Evolutionary conservation across 2,888 invertebrate species (phyloP).

Genomic region (Homarus gammarus): DNA sequence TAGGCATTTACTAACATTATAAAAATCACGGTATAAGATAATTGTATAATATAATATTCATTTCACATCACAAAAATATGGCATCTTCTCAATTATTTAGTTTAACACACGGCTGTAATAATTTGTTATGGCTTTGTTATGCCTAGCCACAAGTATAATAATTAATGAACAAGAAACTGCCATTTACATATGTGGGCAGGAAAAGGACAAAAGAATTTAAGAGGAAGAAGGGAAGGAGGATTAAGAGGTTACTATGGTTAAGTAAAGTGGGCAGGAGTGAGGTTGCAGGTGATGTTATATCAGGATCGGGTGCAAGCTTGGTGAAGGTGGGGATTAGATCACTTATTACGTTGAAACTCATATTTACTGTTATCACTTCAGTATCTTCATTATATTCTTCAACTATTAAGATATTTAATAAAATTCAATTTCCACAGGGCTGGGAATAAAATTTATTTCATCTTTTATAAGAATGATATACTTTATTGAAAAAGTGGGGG

Average conservation of each 20-base stretch:
- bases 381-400: no score
- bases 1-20: no score
- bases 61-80: no score
- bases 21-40: no score
- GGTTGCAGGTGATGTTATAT: not conserved
- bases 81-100: no score
- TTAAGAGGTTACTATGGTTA: not conserved
- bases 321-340: not conserved
- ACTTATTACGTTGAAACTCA: not conserved
- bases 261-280: not conserved
- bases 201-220: not conserved
- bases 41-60: no score
- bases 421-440: no score
- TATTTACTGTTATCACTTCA: conserved; percentile 26
- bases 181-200: not conserved
- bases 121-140: not conserved
- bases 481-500: no score
- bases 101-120: no score
- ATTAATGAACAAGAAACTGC: not conserved
- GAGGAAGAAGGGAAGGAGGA: not conserved
- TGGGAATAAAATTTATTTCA: no score
- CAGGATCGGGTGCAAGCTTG: not conserved
- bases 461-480: no score
- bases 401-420: no score
- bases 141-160: not conserved